Conservation (phyloP, 2,113 vertebrate species). For the Gavialis gangeticus region DNA sequence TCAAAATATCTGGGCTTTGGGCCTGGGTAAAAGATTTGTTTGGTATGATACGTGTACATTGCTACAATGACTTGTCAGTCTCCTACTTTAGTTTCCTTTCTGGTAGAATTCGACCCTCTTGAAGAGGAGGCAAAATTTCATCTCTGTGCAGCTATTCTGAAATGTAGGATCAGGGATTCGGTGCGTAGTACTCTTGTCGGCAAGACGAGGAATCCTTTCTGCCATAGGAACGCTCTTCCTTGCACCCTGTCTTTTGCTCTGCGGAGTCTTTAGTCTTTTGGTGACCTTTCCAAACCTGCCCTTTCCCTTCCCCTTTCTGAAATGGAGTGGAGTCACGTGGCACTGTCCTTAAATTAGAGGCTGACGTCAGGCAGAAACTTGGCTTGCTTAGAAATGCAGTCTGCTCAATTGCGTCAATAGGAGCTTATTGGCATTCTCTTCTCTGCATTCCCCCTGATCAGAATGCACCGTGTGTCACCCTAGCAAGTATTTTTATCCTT, state of each 20-base stretch:
- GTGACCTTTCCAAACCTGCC: not conserved
- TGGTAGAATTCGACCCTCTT: not conserved
- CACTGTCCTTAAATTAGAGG: not conserved
- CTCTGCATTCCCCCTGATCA: not conserved
- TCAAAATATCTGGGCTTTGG: not conserved
- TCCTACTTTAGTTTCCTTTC: not conserved
- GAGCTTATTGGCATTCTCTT: not conserved
- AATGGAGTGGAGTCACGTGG: not conserved
- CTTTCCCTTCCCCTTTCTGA: too few species aligned
- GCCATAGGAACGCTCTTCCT: not conserved
- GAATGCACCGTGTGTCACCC: not conserved
- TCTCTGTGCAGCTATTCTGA: not conserved
- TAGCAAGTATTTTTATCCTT: slow-evolving; percentile 8
- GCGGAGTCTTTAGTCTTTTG: not conserved
- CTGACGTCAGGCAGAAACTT: not conserved
- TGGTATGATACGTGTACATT: not conserved
- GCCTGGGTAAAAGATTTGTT: not conserved
- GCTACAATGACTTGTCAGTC: not conserved
- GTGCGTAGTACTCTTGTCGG: not conserved
- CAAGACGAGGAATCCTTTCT: not conserved
- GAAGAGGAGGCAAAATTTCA: not conserved
- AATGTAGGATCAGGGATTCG: not conserved
- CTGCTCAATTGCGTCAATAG: not conserved
- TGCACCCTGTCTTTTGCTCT: not conserved
- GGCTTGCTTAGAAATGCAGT: not conserved